Percentiles rank a stretch among this genome's conserved stretches.
phyloP scores from a whole-genome alignment of 2,888 invertebrate species.

The Habrosyne pyritoides region DNA sequence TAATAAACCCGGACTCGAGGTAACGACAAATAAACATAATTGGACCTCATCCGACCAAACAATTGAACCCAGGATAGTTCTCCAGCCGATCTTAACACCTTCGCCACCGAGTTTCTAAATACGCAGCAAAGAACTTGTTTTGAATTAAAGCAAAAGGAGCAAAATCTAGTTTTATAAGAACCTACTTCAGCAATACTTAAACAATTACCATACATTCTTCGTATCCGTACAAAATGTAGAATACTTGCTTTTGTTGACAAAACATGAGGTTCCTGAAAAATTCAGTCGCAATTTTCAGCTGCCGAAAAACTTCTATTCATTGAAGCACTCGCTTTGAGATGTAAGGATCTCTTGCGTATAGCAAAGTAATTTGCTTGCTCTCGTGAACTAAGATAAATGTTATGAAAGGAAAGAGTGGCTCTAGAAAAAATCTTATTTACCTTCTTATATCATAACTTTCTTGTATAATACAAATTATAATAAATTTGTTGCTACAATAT shows the following conservation, averaged over 20 bases:
- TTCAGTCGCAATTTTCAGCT: conserved; percentile 58
- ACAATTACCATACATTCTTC: neutral
- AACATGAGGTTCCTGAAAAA: conserved; percentile 44
- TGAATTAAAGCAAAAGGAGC: too few species aligned
- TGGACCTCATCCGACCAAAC: too few species aligned
- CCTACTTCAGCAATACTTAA: neutral
- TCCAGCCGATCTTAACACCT: too few species aligned
- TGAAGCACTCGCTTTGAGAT: conserved; percentile 48
- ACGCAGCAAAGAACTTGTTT: too few species aligned
- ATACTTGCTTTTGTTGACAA: conserved; percentile 29
- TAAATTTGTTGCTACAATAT: too few species aligned
- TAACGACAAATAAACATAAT: too few species aligned
- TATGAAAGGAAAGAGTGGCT: conserved; percentile 10
- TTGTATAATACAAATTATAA: too few species aligned
- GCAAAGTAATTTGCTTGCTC: conserved; percentile 15
- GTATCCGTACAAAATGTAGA: neutral
- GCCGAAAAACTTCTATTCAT: conserved; percentile 53
- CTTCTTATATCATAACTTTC: neutral
- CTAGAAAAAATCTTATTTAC: neutral
- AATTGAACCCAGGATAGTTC: too few species aligned
- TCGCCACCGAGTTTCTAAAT: too few species aligned
- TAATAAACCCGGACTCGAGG: too few species aligned
- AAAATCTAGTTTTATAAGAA: too few species aligned
- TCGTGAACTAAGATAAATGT: conserved; percentile 8
- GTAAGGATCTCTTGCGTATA: conserved; percentile 21